phyloP scores from a whole-genome alignment of 2,797 vertebrate genomes.

The Lates japonicus region DNA sequence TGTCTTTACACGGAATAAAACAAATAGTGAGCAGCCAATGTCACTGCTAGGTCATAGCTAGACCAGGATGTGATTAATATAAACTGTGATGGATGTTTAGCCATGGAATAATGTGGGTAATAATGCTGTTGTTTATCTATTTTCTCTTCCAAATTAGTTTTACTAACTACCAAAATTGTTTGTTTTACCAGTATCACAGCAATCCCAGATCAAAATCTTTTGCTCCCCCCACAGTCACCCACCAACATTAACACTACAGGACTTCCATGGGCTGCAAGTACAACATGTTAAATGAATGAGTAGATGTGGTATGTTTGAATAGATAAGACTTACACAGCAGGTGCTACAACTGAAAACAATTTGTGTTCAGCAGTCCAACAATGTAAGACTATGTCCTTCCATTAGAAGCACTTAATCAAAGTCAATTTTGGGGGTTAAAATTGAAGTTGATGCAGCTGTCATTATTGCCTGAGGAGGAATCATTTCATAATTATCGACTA shows the following conservation, averaged over 20 bases:
- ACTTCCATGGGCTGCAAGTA: neutral
- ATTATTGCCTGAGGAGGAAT: neutral
- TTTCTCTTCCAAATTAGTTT: neutral
- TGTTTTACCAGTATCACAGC: neutral
- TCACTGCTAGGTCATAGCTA: neutral
- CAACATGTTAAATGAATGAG: neutral
- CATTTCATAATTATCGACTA: neutral
- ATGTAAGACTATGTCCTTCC: neutral
- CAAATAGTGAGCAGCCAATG: neutral
- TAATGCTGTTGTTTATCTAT: neutral
- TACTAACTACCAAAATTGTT: neutral
- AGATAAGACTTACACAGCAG: neutral
- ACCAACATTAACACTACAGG: neutral
- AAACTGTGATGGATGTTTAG: neutral
- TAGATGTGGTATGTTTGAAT: neutral
- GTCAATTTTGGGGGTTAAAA: neutral
- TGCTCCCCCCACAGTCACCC: too few species aligned
- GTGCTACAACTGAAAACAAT: neutral
- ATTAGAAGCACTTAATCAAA: neutral
- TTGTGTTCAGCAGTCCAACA: neutral
- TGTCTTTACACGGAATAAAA: neutral
- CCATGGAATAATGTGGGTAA: too few species aligned
- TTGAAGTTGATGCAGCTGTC: neutral
- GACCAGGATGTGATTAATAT: neutral
- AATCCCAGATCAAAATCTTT: neutral